phyloP scores from a whole-genome alignment of 2,113 vertebrate genomes.

The Tamias sibiricus region DNA sequence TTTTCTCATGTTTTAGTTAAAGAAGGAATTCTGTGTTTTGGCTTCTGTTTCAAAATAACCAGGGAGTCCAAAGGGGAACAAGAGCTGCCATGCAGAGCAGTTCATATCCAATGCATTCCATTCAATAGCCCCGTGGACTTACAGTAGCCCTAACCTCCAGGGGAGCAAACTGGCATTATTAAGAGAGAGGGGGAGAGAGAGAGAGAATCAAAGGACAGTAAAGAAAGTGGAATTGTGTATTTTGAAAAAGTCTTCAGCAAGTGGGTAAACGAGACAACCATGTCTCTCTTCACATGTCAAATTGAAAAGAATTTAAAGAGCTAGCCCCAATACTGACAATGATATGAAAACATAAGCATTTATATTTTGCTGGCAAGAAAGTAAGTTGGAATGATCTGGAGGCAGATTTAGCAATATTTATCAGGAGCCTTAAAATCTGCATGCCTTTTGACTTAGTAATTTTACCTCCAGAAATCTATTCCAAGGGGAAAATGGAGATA shows the following conservation, averaged over 20 bases:
- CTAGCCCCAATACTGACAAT: neutral
- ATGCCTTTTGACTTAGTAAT: neutral
- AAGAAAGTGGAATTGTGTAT: neutral
- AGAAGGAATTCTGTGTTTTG: neutral
- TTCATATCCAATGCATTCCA: neutral
- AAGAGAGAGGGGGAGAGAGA: neutral
- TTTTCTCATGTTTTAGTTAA: neutral
- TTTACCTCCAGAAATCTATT: neutral
- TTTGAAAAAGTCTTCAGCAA: neutral
- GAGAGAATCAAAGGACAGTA: neutral
- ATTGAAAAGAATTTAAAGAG: neutral
- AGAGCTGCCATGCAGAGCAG: neutral
- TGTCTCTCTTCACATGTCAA: neutral
- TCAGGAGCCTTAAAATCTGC: neutral
- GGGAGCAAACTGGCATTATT: neutral
- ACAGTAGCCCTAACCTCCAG: neutral
- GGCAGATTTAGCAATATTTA: neutral
- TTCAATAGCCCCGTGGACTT: neutral
- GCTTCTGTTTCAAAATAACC: conserved; percentile 36
- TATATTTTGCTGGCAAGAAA: neutral
- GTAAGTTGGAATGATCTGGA: neutral
- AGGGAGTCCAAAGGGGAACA: neutral
- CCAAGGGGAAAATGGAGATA: neutral
- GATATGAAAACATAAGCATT: neutral
- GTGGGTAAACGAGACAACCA: neutral